Evolutionary conservation across 2,797 vertebrate genomes (phyloP).

Genomic region (Sebastes kiyomatsui): DNA sequence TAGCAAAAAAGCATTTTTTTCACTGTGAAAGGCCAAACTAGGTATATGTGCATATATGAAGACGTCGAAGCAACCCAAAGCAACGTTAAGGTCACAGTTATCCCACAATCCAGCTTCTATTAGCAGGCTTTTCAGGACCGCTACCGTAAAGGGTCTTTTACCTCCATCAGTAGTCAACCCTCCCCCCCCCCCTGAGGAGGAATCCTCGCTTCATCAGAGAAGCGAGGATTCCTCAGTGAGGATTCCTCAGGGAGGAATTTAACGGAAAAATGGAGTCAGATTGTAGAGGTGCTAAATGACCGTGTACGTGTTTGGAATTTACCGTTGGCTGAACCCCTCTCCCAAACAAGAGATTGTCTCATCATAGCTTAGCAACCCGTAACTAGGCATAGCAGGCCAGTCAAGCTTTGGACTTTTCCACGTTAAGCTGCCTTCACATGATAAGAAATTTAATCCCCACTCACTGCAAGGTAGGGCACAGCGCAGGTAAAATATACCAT

Average conservation of each 20-base stretch:
- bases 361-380: background rate
- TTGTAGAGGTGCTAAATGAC: background rate
- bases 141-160: background rate
- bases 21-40: slow-evolving; percentile 5
- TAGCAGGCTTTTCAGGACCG: background rate
- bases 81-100: background rate
- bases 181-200: background rate
- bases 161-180: background rate
- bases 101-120: background rate
- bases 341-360: too few relatives aligned
- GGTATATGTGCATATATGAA: background rate
- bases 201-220: background rate
- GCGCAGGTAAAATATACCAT: too few relatives aligned
- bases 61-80: background rate
- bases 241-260: background rate
- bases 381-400: background rate
- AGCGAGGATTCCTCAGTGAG: too few relatives aligned
- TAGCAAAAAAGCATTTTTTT: background rate
- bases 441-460: too few relatives aligned
- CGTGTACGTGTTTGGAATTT: too few relatives aligned
- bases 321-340: too few relatives aligned
- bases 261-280: background rate
- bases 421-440: too few relatives aligned
- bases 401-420: background rate
- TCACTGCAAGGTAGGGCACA: too few relatives aligned